A percentile compares a stretch with the other conserved stretches of the same genome.
Conservation (phyloP, 2,113 vertebrate genomes). For the Nannospalax galili region DNA sequence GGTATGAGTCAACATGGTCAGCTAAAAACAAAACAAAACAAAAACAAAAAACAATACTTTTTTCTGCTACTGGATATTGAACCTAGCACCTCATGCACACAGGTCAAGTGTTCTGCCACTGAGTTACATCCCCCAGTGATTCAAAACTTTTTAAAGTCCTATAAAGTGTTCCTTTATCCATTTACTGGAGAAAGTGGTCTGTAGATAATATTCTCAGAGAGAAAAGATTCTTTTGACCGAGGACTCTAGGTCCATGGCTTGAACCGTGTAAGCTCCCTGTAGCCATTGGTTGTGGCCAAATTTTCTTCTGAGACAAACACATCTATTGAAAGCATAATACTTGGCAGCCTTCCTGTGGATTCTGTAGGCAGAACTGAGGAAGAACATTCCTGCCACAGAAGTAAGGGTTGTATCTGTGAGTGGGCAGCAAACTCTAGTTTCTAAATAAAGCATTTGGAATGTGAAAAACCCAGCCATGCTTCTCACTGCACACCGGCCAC, state of each 20-base stretch:
- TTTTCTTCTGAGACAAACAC: neutral
- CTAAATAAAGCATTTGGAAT: constrained; percentile 36
- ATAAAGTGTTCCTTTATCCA: neutral
- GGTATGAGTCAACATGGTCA: neutral
- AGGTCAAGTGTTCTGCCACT: neutral
- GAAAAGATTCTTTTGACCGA: neutral
- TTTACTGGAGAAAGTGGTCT: neutral
- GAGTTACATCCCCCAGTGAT: neutral
- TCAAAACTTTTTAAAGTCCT: neutral
- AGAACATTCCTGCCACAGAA: constrained; percentile 43
- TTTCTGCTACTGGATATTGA: neutral
- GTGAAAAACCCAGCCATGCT: neutral
- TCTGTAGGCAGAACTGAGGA: constrained; percentile 29
- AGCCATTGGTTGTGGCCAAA: neutral
- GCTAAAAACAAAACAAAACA: neutral
- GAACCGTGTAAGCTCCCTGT: neutral
- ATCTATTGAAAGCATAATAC: neutral
- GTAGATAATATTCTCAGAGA: neutral
- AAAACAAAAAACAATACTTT: too few species aligned
- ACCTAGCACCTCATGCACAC: neutral
- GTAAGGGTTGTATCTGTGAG: neutral
- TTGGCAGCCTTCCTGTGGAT: constrained; percentile 7
- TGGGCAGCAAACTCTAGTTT: constrained; percentile 12
- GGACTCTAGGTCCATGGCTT: neutral
- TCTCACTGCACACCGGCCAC: neutral